Conservation (phyloP, 2,113 vertebrate species). For the Petrocephalus microphthalmus region DNA sequence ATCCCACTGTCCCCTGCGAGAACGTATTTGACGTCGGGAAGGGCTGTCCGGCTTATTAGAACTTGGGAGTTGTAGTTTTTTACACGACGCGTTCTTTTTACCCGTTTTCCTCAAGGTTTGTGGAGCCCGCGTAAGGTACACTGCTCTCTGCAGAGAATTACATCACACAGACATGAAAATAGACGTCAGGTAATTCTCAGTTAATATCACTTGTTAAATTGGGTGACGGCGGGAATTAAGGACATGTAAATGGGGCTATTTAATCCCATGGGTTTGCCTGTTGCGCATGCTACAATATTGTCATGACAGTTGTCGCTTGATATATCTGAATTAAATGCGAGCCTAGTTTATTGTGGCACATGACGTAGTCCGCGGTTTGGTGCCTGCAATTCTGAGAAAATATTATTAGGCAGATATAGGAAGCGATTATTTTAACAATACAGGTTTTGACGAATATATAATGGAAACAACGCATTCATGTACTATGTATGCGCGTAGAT, state of each 20-base stretch:
- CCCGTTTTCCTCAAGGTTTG: constrained; percentile 27
- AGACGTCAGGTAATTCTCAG: constrained; percentile 58
- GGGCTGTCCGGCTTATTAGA: not conserved
- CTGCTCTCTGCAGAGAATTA: constrained; percentile 53
- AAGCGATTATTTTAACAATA: not conserved
- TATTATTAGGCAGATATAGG: not conserved
- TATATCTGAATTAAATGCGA: constrained; percentile 15
- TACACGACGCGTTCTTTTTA: constrained; percentile 37
- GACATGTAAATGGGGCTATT: constrained; percentile 10
- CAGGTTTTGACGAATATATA: not conserved
- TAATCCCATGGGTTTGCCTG: constrained; percentile 27
- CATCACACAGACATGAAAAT: constrained; percentile 58
- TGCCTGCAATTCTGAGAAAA: not conserved
- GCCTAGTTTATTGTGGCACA: not conserved
- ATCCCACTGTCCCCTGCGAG: constrained; percentile 38
- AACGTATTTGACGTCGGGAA: accelerated
- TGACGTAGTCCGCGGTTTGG: constrained; percentile 23
- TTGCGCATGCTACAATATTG: constrained; percentile 33
- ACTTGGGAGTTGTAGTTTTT: constrained; percentile 54
- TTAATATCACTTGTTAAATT: not conserved
- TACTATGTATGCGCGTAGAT: not conserved
- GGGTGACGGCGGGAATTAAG: not conserved
- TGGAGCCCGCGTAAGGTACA: constrained; percentile 42
- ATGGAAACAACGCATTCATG: constrained; percentile 9
- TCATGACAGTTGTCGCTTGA: constrained; percentile 22